Evolutionary conservation across 2,797 vertebrate species (phyloP).

Genomic region (Gymnothorax javanicus): DNA sequence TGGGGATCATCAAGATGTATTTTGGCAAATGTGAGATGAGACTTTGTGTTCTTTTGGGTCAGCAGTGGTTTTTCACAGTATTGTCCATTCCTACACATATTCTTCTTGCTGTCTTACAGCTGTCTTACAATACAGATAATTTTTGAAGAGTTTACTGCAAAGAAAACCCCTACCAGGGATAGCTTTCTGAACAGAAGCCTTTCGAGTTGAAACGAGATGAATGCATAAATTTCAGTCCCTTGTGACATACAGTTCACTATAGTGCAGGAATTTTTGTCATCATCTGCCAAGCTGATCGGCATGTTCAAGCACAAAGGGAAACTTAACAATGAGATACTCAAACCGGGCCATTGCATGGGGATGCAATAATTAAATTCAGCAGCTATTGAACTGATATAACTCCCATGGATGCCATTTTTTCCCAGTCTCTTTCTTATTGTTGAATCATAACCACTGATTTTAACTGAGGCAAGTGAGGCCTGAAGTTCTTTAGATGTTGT

Average conservation of each 20-base stretch:
- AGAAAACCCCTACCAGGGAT: neutral
- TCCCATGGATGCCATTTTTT: too few species aligned
- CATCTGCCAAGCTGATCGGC: neutral
- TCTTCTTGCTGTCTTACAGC: neutral
- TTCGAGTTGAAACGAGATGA: slow-evolving; percentile 5
- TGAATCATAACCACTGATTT: too few species aligned
- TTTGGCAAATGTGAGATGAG: too few species aligned
- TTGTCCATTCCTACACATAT: neutral
- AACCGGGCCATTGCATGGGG: neutral
- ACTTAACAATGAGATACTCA: neutral
- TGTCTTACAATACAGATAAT: too few species aligned
- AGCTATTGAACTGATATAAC: neutral
- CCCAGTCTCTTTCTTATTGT: too few species aligned
- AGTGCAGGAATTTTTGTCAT: neutral
- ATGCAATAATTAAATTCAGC: neutral
- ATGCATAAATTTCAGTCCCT: neutral
- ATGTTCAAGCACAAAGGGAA: neutral
- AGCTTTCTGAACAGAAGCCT: neutral
- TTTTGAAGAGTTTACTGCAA: neutral
- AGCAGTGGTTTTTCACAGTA: too few species aligned
- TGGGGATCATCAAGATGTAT: too few species aligned
- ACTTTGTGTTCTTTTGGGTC: too few species aligned
- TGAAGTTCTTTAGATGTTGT: too few species aligned
- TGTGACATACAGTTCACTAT: slow-evolving; percentile 4
- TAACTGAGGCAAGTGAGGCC: too few species aligned